Base-by-base conservation (phyloP, 2,888 invertebrate genomes). In the Cheilosia impressa region DNA sequence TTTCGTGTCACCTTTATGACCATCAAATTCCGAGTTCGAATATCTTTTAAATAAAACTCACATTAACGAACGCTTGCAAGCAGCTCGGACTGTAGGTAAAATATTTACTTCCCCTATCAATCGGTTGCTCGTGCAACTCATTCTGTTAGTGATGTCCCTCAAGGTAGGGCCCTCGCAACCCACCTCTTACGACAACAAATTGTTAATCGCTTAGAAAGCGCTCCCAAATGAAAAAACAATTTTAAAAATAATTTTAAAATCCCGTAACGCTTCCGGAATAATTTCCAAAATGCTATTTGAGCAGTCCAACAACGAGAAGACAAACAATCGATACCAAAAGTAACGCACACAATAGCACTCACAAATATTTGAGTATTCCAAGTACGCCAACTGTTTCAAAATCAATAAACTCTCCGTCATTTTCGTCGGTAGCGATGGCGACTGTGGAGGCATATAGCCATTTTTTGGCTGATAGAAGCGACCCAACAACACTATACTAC, bases 381-480 rank as follows among this genome's bases (percentile, higher is more conserved):
- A 62, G 62, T 10, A 17, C 27, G 4, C 27, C 6, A 45, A 17
- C 10, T 27, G 17, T 24, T 15, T 17, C 17, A 24, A 41, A 66
- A 66, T 53, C 66, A 66, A 66, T 66, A 66, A 41, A 53, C 34
- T 50, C 5, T 45, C 27, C 27, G 17, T 15, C 7, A 13, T 24
- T 53, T 27, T 31, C 31, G 45, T 62, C 10, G 17, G 6, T 19
- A 45, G 17, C 27, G 43, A 22, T 17, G 15, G 6, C 22, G 19
- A 15, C 34, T 17, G 13, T 38, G 38, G 41, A 41, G 24, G 24
- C 27, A 62, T 62, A 13, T 17, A 31, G 10, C 17, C 15, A 15
- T n/a, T 17, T 63, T 47, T 31, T 31, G 19, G 7, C n/a, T 31
- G 9, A 53, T 53, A 31, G 41, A 41, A 15, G 24, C 43, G n/a